Base-by-base conservation (phyloP, 1,140 invertebrate genomes). In the Gonatopus flavifemur region DNA sequence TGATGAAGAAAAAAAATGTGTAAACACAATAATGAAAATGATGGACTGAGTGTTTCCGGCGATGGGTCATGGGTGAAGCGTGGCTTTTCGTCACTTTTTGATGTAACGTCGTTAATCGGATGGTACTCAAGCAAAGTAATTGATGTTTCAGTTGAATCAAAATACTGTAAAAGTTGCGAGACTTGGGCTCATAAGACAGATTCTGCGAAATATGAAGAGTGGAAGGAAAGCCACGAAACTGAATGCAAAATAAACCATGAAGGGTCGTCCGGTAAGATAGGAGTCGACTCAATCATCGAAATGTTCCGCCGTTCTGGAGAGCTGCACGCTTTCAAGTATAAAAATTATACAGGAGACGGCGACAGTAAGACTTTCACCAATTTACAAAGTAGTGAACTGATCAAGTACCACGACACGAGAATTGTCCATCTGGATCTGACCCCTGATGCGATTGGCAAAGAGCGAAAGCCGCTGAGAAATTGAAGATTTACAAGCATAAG, bases 331-430 rank as follows among this genome's bases (percentile, higher is more conserved):
- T 55, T 31, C 25, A 42, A 21, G 31, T 52, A 61, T 24, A 25
- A 22, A 13, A 49, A 61, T 35, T 64, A 61, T 39, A 51, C 62
- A 35, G 57, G 57, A 9, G 54, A 63, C 37, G 52, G 64, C 37
- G 20, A 37, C 20, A 36, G 33, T 16, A 36, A 33, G 19, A 48
- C 32, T 8, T 33, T 9, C 6, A 9, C 21, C 40, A 18, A 46
- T 31, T 41, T 59, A 13, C 32, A 46, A 18, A 30, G 52, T 46
- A 44, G 39, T 22, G 40, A 16, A 36, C 7, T 16, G 33, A 36
- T 5, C n/a, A 36, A 36, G 18, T 13, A 13, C 33, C 33, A n/a
- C 33, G 18, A 36, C n/a, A 36, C 18, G 7, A 13, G 5, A 6
- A 36, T 16, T 36, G 33, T 16, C 33, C n/a, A 16, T 16, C 33